Base-by-base conservation (phyloP, 2,888 invertebrate species). In the Oegoconia quadripuncta region DNA sequence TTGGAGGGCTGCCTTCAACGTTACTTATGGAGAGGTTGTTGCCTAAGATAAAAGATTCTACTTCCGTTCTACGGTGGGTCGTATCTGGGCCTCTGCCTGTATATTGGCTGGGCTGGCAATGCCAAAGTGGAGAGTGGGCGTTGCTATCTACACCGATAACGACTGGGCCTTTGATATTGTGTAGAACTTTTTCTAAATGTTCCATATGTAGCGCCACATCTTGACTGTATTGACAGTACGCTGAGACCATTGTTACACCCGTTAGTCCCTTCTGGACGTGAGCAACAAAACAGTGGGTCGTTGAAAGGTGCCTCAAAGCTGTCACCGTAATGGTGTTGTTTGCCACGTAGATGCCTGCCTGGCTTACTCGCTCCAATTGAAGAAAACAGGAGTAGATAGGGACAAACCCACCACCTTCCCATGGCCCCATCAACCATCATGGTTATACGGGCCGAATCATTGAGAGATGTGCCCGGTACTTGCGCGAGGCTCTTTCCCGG, bases 171-270 rank as follows among this genome's bases (percentile, higher is more conserved):
- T 41, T 33, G 1, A 44, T 13, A 0, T n/a, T 4, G 1, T 26
- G 11, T 8, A 46, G 17, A 1, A 39, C 39, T 1, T 3, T 0
- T 0, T 26, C 33, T 1, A 44, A 13, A 8, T 35, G 39, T 8
- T 28, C 9, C 3, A 38, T 9, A 14, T 41, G 48, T 0, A 11
- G 16, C 1, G 28, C 41, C 0, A 49, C 37, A 5, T 28, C 31
- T 3, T 48, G 38, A 0, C 32, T 7, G 13, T 44, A 54, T 9
- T 56, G 44, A 6, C 37, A 50, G 11, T 54, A 54, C 0, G 41
- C 42, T 0, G 50, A 50, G 0, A 51, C 37, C 0, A 38, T 1
- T 11, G 43, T 37, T 0, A 47, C 2, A 16, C 37, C 36, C 0
- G 6, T 5, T 0, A 8, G 9, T 0, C 12, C 32, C 0, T 25